Evolutionary conservation across 2,113 vertebrate genomes (phyloP).

Genomic region (Arothron firmamentum): DNA sequence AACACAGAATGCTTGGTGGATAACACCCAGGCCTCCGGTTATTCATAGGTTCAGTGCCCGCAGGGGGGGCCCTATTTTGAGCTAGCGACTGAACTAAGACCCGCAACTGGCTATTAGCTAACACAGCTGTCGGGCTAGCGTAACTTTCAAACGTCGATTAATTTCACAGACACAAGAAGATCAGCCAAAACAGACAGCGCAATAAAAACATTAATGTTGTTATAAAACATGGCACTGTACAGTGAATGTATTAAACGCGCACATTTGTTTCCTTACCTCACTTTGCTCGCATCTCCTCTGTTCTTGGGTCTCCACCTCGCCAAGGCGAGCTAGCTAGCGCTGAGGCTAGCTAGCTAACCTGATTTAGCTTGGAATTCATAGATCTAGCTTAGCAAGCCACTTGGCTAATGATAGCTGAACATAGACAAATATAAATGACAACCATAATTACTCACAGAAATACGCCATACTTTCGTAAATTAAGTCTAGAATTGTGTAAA

Average conservation of each 20-base stretch:
- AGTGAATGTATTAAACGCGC: neutral
- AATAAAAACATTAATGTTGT: no score
- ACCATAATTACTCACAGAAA: slow-evolving; percentile 20
- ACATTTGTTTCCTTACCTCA: slow-evolving; percentile 45
- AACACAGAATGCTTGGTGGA: neutral
- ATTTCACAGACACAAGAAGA: slow-evolving; percentile 26
- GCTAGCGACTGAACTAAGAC: slow-evolving; percentile 38
- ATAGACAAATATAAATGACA: slow-evolving; percentile 23
- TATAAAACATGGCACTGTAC: fast-evolving
- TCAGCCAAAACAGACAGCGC: no score
- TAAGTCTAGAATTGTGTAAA: slow-evolving; percentile 3
- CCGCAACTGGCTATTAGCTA: slow-evolving; percentile 40
- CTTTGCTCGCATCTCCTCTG: slow-evolving; percentile 59
- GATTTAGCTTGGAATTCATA: slow-evolving; percentile 60
- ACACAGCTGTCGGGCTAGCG: slow-evolving; percentile 47
- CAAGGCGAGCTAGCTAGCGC: slow-evolving; percentile 55
- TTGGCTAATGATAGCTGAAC: slow-evolving; percentile 49
- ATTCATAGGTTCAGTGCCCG: slow-evolving; percentile 1
- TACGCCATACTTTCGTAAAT: slow-evolving; percentile 7
- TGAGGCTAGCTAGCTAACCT: slow-evolving; percentile 60
- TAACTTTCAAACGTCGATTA: slow-evolving; percentile 35
- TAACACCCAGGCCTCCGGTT: slow-evolving; percentile 27
- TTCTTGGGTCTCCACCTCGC: slow-evolving; percentile 51
- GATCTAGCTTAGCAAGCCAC: slow-evolving; percentile 50
- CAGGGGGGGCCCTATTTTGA: slow-evolving; percentile 29